A percentile compares a stretch with the other conserved stretches of the same genome.
Conservation (phyloP, 2,888 invertebrate species). For the Scaeva pyrastri region DNA sequence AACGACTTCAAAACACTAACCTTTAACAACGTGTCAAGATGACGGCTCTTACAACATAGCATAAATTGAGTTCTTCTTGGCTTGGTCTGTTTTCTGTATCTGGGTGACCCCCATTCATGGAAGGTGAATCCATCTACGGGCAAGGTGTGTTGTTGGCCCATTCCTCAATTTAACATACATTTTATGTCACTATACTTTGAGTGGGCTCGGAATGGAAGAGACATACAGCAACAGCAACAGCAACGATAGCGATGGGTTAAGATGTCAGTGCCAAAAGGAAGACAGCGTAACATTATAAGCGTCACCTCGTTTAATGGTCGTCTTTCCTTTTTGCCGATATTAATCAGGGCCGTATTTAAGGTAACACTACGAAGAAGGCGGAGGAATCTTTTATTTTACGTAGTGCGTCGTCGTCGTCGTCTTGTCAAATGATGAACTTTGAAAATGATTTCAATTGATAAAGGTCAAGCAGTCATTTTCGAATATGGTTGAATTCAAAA, state of each 20-base stretch:
- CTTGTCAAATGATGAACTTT: too few species aligned
- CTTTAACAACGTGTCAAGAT: slow-evolving; percentile 65
- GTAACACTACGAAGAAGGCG: too few species aligned
- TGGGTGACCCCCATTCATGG: slow-evolving; percentile 22
- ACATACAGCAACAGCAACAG: background rate
- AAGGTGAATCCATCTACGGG: background rate
- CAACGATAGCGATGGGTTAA: slow-evolving; percentile 32
- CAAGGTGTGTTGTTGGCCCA: background rate
- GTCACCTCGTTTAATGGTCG: slow-evolving; percentile 52
- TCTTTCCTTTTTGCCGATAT: slow-evolving; percentile 11
- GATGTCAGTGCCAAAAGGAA: slow-evolving; percentile 57
- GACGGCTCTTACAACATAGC: slow-evolving; percentile 61
- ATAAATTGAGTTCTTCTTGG: slow-evolving; percentile 62
- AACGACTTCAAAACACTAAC: slow-evolving; percentile 10
- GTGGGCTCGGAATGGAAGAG: background rate
- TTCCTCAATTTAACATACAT: slow-evolving; percentile 5
- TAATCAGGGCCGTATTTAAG: slow-evolving; percentile 11
- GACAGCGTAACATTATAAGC: slow-evolving; percentile 64
- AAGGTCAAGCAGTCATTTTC: too few species aligned
- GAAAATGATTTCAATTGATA: too few species aligned
- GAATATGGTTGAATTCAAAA: too few species aligned
- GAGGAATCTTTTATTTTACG: background rate
- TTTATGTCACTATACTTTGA: slow-evolving; percentile 39
- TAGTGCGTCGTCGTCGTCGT: too few species aligned
- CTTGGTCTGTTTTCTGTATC: slow-evolving; percentile 10